Conservation (phyloP, 2,113 vertebrate species). For the Pogona vitticeps region DNA sequence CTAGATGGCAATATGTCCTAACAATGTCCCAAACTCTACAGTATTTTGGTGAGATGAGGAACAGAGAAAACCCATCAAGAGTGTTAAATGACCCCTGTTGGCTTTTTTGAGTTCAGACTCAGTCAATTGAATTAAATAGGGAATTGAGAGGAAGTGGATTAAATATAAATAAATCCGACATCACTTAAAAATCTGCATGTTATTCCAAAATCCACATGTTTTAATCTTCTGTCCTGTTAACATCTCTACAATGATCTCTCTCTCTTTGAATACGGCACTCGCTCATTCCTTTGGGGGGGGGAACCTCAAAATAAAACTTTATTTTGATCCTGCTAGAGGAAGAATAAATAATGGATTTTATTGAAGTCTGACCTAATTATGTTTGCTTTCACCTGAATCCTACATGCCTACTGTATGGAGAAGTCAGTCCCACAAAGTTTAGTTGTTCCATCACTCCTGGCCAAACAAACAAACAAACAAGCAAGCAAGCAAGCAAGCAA, state of each 20-base stretch:
- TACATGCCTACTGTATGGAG: background rate
- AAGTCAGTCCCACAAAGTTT: background rate
- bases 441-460: background rate
- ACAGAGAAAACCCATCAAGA: background rate
- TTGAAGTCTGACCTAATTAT: background rate
- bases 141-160: background rate
- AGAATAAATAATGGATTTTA: background rate
- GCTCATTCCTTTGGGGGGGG: background rate
- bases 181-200: background rate
- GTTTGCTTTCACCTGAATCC: background rate
- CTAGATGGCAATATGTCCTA: conserved; percentile 16
- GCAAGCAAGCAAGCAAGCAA: too few species aligned
- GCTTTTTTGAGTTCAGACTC: background rate
- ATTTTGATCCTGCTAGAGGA: background rate
- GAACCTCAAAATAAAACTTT: background rate
- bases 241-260: background rate
- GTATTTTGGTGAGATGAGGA: too few species aligned
- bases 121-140: background rate
- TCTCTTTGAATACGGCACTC: background rate
- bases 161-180: background rate
- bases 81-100: background rate
- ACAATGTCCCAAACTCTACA: background rate
- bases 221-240: background rate
- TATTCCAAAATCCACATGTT: background rate
- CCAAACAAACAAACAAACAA: background rate